Conservation (phyloP, 2,888 invertebrate genomes). For the Cancer borealis region DNA sequence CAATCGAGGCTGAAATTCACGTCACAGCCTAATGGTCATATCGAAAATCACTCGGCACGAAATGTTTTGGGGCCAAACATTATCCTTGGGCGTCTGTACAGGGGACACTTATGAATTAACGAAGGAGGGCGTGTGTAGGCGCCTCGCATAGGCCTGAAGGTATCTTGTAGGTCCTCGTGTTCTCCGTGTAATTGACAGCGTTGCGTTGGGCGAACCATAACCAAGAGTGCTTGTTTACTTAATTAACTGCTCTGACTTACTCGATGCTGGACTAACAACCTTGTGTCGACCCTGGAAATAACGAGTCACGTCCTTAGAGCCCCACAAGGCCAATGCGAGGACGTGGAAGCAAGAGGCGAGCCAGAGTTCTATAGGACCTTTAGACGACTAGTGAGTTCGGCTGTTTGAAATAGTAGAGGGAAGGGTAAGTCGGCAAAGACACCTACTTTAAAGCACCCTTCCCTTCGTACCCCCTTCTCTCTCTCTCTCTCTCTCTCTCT, state of each 20-base stretch:
- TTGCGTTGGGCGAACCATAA: background rate
- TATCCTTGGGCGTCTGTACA: background rate
- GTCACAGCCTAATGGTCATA: background rate
- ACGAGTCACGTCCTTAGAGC: background rate
- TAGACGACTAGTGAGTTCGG: background rate
- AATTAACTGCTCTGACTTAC: background rate
- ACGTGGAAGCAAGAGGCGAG: background rate
- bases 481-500: no score
- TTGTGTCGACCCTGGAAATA: background rate
- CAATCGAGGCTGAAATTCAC: background rate
- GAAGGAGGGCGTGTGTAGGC: background rate
- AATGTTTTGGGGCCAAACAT: background rate
- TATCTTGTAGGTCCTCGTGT: background rate
- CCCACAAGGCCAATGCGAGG: background rate
- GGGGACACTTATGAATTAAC: background rate
- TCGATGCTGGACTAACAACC: background rate
- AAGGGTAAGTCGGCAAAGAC: no score
- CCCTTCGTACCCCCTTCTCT: no score
- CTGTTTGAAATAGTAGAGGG: background rate
- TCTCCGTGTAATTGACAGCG: background rate
- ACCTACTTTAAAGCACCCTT: no score
- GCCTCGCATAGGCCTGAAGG: background rate
- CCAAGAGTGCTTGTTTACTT: background rate
- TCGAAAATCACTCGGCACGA: background rate
- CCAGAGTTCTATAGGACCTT: background rate